Base-by-base conservation (phyloP, 2,888 invertebrate genomes). In the Cristatella mucedo region DNA sequence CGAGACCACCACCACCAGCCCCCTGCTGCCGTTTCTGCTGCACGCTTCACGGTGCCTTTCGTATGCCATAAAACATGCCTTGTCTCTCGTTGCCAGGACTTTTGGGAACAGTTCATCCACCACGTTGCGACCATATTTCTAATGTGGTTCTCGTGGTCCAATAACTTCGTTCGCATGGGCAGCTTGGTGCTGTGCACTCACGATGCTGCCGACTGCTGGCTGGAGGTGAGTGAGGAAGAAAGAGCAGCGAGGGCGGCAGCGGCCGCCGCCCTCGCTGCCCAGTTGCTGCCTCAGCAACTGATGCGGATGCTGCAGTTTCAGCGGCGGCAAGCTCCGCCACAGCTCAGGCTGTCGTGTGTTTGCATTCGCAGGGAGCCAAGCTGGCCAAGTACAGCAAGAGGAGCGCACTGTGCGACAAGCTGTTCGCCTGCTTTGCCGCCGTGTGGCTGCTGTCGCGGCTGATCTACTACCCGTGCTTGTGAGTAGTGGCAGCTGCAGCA, bases 91-190 rank as follows among this genome's bases (percentile, higher is more conserved):
- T 58, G 55, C 29, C 51, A 68, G 67, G 69, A 71, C 52, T 93
- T 95, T 68, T 85, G 85, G 82, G 87, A 93, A 72, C 95, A 95
- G 87, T 89, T 95, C 67, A 72, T 89, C 40, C 95, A 97, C 70
- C 95, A 97, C 64, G 75, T 89, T 57, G 85, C 86, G 16, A 91
- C 95, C 29, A 80, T 97, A 51, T 67, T 77, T 31, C 73, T 97
- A 45, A 76, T 97, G 70, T 77, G 76, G 41, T 80, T 93, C 63
- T 91, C 91, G 47, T 97, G 91, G 87, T 76, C 85, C 4, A 82
- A 83, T 66, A 95, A 93, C 68, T 74, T 93, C 52, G 80, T 84
- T 54, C 76, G 73, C 45, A 78, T 89, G 50, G 97, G 95, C 24
- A 80, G 85, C 0, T 69, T 97, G 41, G 85, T 95, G 15, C 51